phyloP scores from a whole-genome alignment of 30 jellyfish, hydroid and myxozoan species.

The Nemopilema nomurai region DNA sequence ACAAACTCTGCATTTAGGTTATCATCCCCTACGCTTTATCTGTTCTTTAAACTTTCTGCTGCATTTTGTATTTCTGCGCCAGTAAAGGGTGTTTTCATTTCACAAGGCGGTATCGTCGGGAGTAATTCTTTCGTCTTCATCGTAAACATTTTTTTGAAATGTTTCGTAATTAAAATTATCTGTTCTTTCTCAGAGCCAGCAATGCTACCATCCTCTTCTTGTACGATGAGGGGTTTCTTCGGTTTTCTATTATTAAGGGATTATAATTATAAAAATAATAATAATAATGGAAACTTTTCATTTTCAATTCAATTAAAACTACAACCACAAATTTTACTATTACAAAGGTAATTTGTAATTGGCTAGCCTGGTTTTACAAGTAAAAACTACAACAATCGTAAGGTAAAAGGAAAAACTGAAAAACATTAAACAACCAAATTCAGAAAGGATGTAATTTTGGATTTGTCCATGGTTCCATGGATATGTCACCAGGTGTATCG shows the following conservation, averaged over 20 bases:
- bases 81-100: constrained; percentile 51
- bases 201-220: constrained; percentile 63
- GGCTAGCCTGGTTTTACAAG: too few relatives aligned
- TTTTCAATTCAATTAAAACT: too few relatives aligned
- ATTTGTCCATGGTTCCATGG: too few relatives aligned
- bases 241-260: constrained; percentile 50
- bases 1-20: constrained; percentile 57
- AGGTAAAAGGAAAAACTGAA: too few relatives aligned
- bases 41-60: constrained; percentile 43
- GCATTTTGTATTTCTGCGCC: constrained; percentile 42
- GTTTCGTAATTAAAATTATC: constrained; percentile 48
- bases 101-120: constrained; percentile 62
- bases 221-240: constrained; percentile 65
- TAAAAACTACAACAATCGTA: too few relatives aligned
- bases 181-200: constrained; percentile 68
- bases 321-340: too few relatives aligned
- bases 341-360: too few relatives aligned
- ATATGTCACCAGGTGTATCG: too few relatives aligned
- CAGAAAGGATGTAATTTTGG: too few relatives aligned
- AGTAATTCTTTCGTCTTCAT: constrained; percentile 53
- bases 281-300: too few relatives aligned
- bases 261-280: too few relatives aligned
- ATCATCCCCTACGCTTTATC: constrained; percentile 42
- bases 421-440: too few relatives aligned
- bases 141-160: constrained; percentile 32